Conservation (phyloP, 2,113 vertebrate species). For the Percina caprodes region DNA sequence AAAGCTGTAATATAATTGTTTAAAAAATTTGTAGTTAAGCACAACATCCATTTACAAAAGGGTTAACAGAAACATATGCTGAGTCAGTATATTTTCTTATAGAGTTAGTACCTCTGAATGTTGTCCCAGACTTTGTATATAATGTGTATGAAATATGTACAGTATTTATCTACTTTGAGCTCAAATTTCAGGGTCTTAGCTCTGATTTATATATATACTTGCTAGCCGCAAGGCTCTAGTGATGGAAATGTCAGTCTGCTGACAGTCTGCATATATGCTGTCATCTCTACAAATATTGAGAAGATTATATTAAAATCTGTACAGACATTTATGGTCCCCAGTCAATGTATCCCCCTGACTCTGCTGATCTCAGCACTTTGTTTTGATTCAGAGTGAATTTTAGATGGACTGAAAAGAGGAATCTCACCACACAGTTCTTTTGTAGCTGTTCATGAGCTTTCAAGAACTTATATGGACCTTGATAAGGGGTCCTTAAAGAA, state of each 20-base stretch:
- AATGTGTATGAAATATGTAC: not conserved
- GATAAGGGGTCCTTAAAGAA: not conserved
- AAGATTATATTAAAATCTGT: not conserved
- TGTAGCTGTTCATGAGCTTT: not conserved
- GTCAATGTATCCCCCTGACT: not conserved
- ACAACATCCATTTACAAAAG: not conserved
- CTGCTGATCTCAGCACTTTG: not conserved
- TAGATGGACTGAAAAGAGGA: not conserved
- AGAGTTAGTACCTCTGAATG: not conserved
- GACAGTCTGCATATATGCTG: not conserved
- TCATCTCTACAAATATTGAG: not conserved
- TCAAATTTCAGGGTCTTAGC: not conserved
- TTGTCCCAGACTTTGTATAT: not conserved
- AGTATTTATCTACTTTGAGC: not conserved
- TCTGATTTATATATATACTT: not conserved
- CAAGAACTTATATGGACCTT: not conserved
- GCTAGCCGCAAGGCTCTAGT: not conserved
- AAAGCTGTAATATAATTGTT: too few species aligned
- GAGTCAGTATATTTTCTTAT: slow-evolving; percentile 10
- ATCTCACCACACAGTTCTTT: not conserved
- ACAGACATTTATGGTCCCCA: not conserved
- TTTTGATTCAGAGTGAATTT: not conserved
- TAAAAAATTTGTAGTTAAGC: too few species aligned
- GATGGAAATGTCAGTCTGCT: not conserved
- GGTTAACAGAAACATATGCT: not conserved